Evolutionary conservation across 1,140 invertebrate genomes (phyloP), one percentile per base, ranked within the genome.

Genomic region (Aphidius gifuensis): DNA sequence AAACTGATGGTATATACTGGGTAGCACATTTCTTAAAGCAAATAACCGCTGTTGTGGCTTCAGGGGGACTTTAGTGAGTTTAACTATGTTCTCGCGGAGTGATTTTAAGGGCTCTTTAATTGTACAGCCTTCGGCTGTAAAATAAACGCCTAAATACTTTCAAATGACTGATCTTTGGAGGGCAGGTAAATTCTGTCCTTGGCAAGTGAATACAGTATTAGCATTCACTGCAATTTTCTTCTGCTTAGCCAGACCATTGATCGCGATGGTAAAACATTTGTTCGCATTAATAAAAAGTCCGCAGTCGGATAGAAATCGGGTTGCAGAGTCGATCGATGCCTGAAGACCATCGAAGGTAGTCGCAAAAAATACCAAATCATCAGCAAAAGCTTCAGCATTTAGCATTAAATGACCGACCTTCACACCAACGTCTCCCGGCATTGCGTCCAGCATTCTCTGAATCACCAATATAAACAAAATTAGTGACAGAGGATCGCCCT

Each of bases 301-400:
- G 60, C 74, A 66, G 23, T 39, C 9, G 6, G 43, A 39, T 0
- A 72, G 67, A 4, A 64, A 62, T 1, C 70, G 51, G 0, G 57
- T 16, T 0, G 58, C 32, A 46, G 4, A 58, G n/a, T 66, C 43
- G 0, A 71, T 6, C 1, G 44, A 38, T 5, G 3, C 2, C 32
- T 68, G 71, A 7, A 73, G 57, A 8, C 74, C 75, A 4, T 49
- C 45, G 46, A 51, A 56, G 1, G 73, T 76, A 0, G 69, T 66
- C 5, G 74, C 66, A 9, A 81, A 48, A 1, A 80, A 67, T 9
- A 77, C 58, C 2, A 82, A 47, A 60, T 83, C 80, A 50, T 81
- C 79, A 2, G 80, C 78, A 53, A 75, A 82, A 3, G 74, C 79
- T 16, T 79, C 58, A 0, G 70, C 68, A 6, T 70, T 74, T 7